Base-by-base conservation (phyloP, 2,113 vertebrate species). In the Sinocyclocheilus grahami region DNA sequence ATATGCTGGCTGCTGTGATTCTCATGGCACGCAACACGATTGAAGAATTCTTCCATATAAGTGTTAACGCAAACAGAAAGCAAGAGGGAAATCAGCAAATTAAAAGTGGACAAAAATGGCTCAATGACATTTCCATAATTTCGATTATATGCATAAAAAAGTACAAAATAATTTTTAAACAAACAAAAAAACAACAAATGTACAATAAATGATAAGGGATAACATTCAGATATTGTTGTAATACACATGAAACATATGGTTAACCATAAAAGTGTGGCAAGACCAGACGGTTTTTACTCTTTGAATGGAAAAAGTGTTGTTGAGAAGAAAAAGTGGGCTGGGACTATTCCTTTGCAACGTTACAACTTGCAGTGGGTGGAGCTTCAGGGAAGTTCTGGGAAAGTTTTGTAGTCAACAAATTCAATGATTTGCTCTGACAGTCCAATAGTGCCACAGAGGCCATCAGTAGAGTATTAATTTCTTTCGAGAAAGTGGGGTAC, bases 101-200 rank as follows among this genome's bases (percentile, higher is more conserved):
- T 67, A 84, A 60, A 82, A 86, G 69, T 65, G 55, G 69, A 87
- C 58, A 87, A 79, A 86, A 85, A 89, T 91, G 93, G 92, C 94
- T 94, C 93, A 94, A 89, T 87, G 87, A 90, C 77, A 62, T 85
- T 78, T 87, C 20, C 62, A 87, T 91, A 91, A 85, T 86, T 85
- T 85, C 24, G 85, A 85, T 77, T 89, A 91, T 85, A 87, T 92
- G 91, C 83, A 82, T 84, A 88, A 37, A 88, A 90, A 88, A 88
- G 86, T 86, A 88, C 83, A 89, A 88, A 51, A 87, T 16, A 75
- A 53, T 72, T 86, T 88, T 83, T 33, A 78, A 79, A 42, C 33
- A 42, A 82, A 87, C 63, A 86, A 76, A 7, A n/a, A 82, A 53
- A 55, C 33, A 74, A 8, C n/a, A 62, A 8, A 4, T 60, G 55